Conservation (phyloP, 1,140 invertebrate species). For the Armadillidium nasatum region DNA sequence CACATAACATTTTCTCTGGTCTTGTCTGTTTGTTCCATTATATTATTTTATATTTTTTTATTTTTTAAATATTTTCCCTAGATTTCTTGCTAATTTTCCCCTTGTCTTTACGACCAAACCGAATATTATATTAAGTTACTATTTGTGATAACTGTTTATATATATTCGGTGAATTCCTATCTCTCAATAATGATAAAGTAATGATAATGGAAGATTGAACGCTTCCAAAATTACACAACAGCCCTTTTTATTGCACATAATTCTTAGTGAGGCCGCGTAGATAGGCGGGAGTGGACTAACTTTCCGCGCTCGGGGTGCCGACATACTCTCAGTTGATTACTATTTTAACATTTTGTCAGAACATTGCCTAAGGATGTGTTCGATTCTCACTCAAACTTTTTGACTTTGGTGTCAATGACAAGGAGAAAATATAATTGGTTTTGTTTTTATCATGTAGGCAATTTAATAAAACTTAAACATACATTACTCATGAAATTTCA, state of each 20-base stretch:
- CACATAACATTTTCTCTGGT: no score
- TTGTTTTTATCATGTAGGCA: neutral
- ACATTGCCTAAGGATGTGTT: neutral
- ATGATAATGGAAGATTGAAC: constrained; percentile 1
- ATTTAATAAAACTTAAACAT: neutral
- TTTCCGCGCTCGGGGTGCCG: neutral
- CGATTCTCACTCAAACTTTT: neutral
- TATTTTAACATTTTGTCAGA: constrained; percentile 14
- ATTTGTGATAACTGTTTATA: no score
- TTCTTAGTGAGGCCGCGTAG: neutral
- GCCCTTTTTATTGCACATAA: constrained; percentile 5
- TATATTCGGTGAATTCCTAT: neutral
- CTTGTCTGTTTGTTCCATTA: no score
- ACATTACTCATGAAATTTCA: neutral
- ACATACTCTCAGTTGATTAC: constrained; percentile 3
- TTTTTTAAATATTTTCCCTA: no score
- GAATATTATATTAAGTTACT: no score
- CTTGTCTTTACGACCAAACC: no score
- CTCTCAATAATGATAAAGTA: constrained; percentile 6
- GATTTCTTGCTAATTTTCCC: no score
- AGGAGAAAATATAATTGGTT: neutral
- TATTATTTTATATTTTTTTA: no score
- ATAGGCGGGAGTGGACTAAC: neutral
- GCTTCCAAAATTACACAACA: constrained; percentile 12
- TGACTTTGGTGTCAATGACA: neutral